Conservation (phyloP, 2,888 invertebrate species). For the Apotomis turbidana region DNA sequence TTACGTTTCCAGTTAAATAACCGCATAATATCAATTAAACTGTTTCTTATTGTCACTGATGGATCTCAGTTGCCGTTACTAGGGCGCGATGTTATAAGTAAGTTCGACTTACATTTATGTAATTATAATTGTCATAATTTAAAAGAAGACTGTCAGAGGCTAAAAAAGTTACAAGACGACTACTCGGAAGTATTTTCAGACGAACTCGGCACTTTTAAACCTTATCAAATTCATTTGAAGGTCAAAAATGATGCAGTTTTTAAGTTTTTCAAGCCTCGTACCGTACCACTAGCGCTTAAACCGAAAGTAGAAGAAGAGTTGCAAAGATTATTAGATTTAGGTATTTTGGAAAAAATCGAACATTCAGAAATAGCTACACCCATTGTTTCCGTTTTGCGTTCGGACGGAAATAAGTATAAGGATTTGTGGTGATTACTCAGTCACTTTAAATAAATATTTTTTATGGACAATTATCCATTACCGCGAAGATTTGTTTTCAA, state of each 20-base stretch:
- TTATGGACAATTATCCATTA: conserved; percentile 44
- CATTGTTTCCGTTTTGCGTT: conserved; percentile 41
- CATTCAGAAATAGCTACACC: conserved; percentile 39
- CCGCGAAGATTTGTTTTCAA: conserved; percentile 41
- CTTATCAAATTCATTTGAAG: conserved; percentile 41
- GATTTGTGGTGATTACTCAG: conserved; percentile 43
- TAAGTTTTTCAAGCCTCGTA: conserved; percentile 42
- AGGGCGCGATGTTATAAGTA: conserved; percentile 38
- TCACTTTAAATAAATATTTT: conserved; percentile 40
- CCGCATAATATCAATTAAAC: not conserved
- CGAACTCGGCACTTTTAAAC: conserved; percentile 40
- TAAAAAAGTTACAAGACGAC: conserved; percentile 5
- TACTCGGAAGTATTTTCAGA: conserved; percentile 36
- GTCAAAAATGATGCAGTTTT: too few species aligned
- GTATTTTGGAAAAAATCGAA: conserved; percentile 41
- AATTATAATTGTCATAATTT: conserved; percentile 30
- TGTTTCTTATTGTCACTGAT: conserved; percentile 29
- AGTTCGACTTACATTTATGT: conserved; percentile 38
- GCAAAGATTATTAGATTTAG: conserved; percentile 39
- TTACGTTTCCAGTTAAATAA: conserved; percentile 18
- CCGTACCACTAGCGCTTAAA: conserved; percentile 42
- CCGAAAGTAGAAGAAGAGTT: conserved; percentile 42
- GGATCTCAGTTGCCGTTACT: conserved; percentile 5
- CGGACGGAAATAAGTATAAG: conserved; percentile 38
- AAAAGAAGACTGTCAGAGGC: not conserved